Conservation (phyloP, 2,113 vertebrate genomes). For the Pseudois nayaur region DNA sequence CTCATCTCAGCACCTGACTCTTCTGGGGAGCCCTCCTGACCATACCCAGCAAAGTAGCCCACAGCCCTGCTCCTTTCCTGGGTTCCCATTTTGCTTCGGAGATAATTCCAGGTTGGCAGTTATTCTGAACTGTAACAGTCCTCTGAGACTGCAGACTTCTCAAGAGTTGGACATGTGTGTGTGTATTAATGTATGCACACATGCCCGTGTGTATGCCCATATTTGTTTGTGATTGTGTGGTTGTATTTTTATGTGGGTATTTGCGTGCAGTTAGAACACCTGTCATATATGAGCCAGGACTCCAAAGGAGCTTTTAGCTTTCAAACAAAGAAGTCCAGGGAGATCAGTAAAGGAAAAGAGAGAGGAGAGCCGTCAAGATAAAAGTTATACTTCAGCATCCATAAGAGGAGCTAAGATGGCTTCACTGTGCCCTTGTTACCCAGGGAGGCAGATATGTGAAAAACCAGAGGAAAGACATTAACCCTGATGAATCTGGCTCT, state of each 20-base stretch:
- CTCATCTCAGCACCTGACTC: neutral
- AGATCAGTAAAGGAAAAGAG: neutral
- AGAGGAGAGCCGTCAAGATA: neutral
- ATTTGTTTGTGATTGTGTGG: neutral
- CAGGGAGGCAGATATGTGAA: neutral
- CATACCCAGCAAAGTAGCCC: neutral
- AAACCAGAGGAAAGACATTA: neutral
- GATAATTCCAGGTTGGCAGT: neutral
- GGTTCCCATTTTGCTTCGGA: neutral
- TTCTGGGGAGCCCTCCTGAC: neutral
- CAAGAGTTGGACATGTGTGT: neutral
- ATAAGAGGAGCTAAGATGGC: neutral
- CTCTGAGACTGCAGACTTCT: neutral
- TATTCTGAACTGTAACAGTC: neutral
- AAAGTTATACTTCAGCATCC: neutral
- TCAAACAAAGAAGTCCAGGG: neutral
- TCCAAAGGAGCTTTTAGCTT: neutral
- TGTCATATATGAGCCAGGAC: neutral
- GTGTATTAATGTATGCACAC: neutral
- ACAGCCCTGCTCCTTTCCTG: neutral
- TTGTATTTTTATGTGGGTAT: neutral
- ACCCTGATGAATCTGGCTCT: neutral
- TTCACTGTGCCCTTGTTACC: neutral
- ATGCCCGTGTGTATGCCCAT: neutral
- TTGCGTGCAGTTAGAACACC: neutral